Percentiles rank a stretch among this genome's conserved stretches.
Evolutionary conservation across 2,113 vertebrate genomes (phyloP).

Genomic region (Henicopernis longicauda): DNA sequence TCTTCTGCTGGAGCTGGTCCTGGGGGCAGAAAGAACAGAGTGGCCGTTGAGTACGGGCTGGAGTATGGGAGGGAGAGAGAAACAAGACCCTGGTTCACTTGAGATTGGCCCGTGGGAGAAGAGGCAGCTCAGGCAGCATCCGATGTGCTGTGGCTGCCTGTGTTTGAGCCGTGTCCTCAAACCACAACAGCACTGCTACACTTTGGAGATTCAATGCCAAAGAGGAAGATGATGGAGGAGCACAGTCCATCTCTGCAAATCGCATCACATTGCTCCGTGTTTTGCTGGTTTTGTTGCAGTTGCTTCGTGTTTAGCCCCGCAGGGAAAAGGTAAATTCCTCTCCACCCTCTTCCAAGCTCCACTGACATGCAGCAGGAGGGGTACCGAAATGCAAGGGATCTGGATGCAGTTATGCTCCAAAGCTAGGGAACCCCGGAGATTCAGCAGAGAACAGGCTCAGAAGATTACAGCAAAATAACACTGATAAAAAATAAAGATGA

Average conservation of each 20-base stretch:
- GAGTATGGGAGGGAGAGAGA: not conserved
- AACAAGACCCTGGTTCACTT: not conserved
- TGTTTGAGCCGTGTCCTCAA: not conserved
- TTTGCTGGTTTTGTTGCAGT: not conserved
- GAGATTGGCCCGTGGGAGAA: not conserved
- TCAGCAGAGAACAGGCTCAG: not conserved
- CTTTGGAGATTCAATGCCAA: accelerated
- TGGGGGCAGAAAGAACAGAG: constrained; percentile 28
- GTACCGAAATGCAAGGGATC: not conserved
- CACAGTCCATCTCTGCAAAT: too few species aligned
- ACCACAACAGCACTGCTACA: accelerated
- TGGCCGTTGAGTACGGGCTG: accelerated
- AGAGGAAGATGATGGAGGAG: not conserved
- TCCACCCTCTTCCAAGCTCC: not conserved
- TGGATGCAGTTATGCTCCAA: not conserved
- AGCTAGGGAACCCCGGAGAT: not conserved
- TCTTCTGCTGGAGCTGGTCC: constrained; percentile 98
- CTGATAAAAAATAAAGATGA: too few species aligned
- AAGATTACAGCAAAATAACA: not conserved
- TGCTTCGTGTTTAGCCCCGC: not conserved
- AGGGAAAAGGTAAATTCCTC: not conserved
- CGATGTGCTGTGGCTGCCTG: accelerated
- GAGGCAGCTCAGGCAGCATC: not conserved
- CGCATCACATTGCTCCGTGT: accelerated
- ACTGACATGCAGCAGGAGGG: not conserved